These are phyloP conservation scores for Clunio marinus DNA, from an alignment of 2,888 invertebrate species.

Conservation along the genomic window DNA sequence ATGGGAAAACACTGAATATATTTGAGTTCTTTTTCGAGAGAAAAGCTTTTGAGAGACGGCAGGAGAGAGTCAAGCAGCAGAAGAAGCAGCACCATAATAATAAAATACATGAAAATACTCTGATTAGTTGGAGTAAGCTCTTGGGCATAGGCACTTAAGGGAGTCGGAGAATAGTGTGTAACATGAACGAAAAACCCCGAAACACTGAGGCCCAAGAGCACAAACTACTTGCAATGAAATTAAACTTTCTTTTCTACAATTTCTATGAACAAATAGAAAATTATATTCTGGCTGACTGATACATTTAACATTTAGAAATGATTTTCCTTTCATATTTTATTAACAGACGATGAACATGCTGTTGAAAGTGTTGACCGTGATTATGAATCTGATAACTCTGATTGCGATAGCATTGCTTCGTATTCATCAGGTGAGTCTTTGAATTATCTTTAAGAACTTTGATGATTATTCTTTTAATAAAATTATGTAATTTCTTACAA, in stretches of 20 bases:
- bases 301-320: too few species aligned
- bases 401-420: conserved; percentile 30
- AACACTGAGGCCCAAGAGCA: conserved; percentile 28
- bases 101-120: conserved; percentile 39
- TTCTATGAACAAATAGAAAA: too few species aligned
- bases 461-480: too few species aligned
- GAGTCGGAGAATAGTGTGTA: conserved; percentile 30
- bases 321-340: not conserved
- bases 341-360: not conserved
- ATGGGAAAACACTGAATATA: conserved; percentile 28
- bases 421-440: conserved; percentile 33
- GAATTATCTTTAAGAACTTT: too few species aligned
- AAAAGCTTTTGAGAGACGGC: not conserved
- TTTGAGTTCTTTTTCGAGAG: not conserved
- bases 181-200: conserved; percentile 31
- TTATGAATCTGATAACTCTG: conserved; percentile 32
- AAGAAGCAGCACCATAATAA: conserved; percentile 30
- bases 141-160: conserved; percentile 36
- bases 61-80: conserved; percentile 32
- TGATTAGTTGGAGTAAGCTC: conserved; percentile 37
- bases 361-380: conserved; percentile 8
- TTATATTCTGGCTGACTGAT: too few species aligned
- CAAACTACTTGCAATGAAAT: conserved; percentile 24
- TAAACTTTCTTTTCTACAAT: not conserved
- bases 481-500: too few species aligned